Evolutionary conservation across 53 echinoderm and acorn worm species (phyloP).

Genomic region (Hippasteria phrygiana): DNA sequence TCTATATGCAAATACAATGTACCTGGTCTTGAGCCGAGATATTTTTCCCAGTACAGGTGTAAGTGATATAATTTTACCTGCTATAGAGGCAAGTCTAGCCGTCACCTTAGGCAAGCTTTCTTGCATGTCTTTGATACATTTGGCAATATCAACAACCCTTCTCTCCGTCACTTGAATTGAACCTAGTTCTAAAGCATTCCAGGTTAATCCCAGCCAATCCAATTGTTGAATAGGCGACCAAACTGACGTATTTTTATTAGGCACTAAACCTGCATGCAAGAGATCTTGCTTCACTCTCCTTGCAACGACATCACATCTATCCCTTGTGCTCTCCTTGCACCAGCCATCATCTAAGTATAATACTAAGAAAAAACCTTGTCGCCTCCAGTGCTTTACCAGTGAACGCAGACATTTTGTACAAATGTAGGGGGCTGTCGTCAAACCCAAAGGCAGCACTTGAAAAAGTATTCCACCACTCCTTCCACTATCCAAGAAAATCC

Average conservation of each 20-base stretch:
- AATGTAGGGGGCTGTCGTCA: constrained; percentile 58
- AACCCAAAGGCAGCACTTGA: constrained; percentile 61
- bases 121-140: background rate
- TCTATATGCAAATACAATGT: constrained; percentile 14
- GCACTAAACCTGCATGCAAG: background rate
- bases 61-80: background rate
- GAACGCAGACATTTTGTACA: constrained; percentile 48
- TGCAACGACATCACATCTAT: constrained; percentile 10
- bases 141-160: background rate
- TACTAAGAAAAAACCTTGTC: constrained; percentile 9
- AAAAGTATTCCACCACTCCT: constrained; percentile 19
- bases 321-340: background rate
- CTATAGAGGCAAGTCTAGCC: background rate
- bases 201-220: too few species aligned
- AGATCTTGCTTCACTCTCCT: background rate
- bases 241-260: background rate
- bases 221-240: too few species aligned
- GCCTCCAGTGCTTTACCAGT: constrained; percentile 53
- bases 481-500: constrained; percentile 48
- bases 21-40: background rate
- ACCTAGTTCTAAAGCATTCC: too few species aligned
- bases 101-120: background rate
- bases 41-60: background rate
- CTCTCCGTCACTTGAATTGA: background rate
- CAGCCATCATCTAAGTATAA: constrained; percentile 66